These are phyloP conservation scores for Naso thynnoides DNA, from an alignment of 2,797 vertebrate genomes.

Conservation along the genomic window DNA sequence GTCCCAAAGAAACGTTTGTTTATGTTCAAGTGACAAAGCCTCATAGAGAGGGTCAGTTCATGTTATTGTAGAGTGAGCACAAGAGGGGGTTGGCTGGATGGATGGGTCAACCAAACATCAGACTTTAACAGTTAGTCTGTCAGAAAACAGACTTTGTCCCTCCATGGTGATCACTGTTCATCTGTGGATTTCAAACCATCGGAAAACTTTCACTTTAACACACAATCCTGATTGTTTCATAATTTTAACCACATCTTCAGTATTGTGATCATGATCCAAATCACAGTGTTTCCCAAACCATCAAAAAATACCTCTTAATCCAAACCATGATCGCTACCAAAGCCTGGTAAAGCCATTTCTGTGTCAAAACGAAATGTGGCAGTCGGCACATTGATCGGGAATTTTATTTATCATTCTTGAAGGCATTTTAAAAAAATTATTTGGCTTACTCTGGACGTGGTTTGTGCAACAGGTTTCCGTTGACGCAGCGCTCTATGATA, in stretches of 20 bases:
- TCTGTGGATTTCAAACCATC: neutral
- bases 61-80: neutral
- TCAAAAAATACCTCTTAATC: neutral
- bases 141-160: no score
- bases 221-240: neutral
- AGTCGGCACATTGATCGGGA: neutral
- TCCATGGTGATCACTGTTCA: no score
- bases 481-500: neutral
- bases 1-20: neutral
- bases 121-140: no score
- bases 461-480: neutral
- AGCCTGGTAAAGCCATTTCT: neutral
- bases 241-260: neutral
- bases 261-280: neutral
- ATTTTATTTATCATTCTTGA: neutral
- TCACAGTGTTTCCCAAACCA: neutral
- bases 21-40: no score
- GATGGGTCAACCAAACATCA: neutral
- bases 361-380: neutral
- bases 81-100: neutral
- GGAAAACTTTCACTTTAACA: neutral
- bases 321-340: neutral
- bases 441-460: neutral
- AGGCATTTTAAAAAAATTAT: no score
- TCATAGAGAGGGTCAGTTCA: neutral